Conservation (phyloP, 1,140 invertebrate genomes). For the Brachionus manjavacas region DNA sequence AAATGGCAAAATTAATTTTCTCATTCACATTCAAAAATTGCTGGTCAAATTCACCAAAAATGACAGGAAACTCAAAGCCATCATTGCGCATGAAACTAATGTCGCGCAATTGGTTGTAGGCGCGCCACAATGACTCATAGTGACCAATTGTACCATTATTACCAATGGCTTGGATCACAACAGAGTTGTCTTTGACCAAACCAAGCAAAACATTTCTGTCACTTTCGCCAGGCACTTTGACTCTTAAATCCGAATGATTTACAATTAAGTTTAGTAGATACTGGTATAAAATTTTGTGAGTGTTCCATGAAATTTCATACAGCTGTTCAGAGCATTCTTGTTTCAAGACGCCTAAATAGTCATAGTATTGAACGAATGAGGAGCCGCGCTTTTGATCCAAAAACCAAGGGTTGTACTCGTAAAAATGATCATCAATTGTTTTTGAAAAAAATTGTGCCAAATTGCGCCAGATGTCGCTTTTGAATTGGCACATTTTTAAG, state of each 20-base stretch:
- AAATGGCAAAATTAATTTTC: not conserved
- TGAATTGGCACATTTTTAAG: not conserved
- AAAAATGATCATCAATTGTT: constrained; percentile 6
- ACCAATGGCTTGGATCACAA: not conserved
- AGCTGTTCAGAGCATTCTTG: not conserved
- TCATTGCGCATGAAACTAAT: not conserved
- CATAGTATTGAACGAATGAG: not conserved
- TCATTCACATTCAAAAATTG: not conserved
- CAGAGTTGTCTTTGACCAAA: not conserved
- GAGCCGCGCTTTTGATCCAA: not conserved
- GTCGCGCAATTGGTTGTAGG: not conserved
- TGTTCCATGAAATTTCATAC: not conserved
- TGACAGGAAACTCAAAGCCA: not conserved
- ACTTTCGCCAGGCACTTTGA: not conserved
- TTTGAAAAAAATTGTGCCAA: not conserved
- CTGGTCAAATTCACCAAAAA: not conserved
- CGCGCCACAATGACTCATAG: not conserved
- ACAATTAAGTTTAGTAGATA: not conserved
- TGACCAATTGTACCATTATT: not conserved
- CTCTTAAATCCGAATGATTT: constrained; percentile 2
- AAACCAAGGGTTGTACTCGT: constrained; percentile 8
- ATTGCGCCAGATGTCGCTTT: not conserved
- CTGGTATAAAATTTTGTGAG: not conserved
- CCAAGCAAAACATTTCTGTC: not conserved
- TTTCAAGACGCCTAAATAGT: not conserved